Percentiles rank a stretch among this genome's conserved stretches.
Evolutionary conservation across 2,888 invertebrate species (phyloP).

Genomic region (Dynastes grantii): DNA sequence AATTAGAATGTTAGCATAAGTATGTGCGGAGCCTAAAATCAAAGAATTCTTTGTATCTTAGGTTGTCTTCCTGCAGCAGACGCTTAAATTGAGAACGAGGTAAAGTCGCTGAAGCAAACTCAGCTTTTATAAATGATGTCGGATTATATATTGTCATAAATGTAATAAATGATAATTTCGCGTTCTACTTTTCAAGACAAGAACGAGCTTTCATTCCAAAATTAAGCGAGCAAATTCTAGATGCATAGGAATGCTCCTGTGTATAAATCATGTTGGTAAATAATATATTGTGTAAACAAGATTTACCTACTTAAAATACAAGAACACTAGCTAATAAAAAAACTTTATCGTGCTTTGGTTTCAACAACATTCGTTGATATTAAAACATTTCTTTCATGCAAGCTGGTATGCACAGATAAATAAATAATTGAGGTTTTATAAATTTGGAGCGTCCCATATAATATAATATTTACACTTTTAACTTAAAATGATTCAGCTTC

Average conservation of each 20-base stretch:
- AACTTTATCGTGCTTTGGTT: too few relatives aligned
- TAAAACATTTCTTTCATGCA: too few relatives aligned
- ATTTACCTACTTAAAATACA: constrained; percentile 17
- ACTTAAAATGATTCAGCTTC: too few relatives aligned
- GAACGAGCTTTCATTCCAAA: constrained; percentile 43
- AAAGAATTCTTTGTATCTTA: constrained; percentile 45
- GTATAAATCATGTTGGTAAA: constrained; percentile 13
- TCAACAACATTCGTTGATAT: too few relatives aligned
- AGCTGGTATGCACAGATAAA: too few relatives aligned
- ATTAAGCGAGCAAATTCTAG: constrained; percentile 23
- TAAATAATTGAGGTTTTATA: too few relatives aligned
- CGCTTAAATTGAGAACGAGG: constrained; percentile 44
- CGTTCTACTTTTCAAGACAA: constrained; percentile 39
- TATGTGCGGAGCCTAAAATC: constrained; percentile 23
- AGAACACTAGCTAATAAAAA: not conserved
- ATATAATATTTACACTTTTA: too few relatives aligned
- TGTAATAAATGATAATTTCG: constrained; percentile 47
- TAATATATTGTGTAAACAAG: constrained; percentile 15
- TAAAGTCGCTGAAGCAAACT: constrained; percentile 13
- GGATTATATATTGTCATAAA: constrained; percentile 46
- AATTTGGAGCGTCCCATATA: too few relatives aligned
- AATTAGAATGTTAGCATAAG: constrained; percentile 35
- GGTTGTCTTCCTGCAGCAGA: constrained; percentile 39
- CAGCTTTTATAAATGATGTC: constrained; percentile 42
- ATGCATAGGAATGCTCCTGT: constrained; percentile 26